These are phyloP conservation scores for Mellilla xanthometata DNA, from an alignment of 2,888 invertebrate species.

Conservation along the genomic window DNA sequence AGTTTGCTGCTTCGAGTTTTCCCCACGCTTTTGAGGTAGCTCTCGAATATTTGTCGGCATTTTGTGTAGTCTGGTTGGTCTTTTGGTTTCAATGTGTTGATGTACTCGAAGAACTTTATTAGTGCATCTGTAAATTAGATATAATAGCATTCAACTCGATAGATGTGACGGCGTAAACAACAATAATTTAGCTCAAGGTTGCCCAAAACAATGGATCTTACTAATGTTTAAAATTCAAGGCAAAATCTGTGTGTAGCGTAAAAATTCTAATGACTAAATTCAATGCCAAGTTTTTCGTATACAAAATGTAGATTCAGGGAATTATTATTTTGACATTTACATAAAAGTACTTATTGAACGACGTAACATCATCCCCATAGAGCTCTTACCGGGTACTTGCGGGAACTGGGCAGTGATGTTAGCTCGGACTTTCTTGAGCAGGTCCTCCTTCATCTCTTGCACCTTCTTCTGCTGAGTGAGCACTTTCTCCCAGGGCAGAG, in stretches of 20 bases:
- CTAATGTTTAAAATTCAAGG: no score
- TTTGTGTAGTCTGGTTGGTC: constrained; percentile 89
- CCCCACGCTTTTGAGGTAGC: constrained; percentile 85
- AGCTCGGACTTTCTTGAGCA: constrained; percentile 81
- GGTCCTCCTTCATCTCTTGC: constrained; percentile 86
- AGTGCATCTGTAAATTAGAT: constrained; percentile 80
- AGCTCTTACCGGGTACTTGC: constrained; percentile 63
- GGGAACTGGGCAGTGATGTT: constrained; percentile 62
- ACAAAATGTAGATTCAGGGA: no score
- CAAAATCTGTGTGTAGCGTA: no score
- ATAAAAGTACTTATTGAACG: no score
- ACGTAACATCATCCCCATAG: no score
- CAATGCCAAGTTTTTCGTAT: no score
- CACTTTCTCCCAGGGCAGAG: constrained; percentile 92
- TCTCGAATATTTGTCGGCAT: constrained; percentile 85
- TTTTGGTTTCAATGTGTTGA: constrained; percentile 86
- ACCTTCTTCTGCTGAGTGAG: constrained; percentile 84
- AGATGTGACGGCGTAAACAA: no score
- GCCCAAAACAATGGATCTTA: no score
- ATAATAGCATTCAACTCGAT: no score
- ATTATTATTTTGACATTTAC: no score
- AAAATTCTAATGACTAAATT: no score
- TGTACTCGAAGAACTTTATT: constrained; percentile 85
- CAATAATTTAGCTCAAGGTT: no score
- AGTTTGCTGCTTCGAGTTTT: constrained; percentile 82